Percentiles rank a stretch among this genome's conserved stretches.
phyloP scores from a whole-genome alignment of 2,797 vertebrate species.

The Sebastes steindachneri region DNA sequence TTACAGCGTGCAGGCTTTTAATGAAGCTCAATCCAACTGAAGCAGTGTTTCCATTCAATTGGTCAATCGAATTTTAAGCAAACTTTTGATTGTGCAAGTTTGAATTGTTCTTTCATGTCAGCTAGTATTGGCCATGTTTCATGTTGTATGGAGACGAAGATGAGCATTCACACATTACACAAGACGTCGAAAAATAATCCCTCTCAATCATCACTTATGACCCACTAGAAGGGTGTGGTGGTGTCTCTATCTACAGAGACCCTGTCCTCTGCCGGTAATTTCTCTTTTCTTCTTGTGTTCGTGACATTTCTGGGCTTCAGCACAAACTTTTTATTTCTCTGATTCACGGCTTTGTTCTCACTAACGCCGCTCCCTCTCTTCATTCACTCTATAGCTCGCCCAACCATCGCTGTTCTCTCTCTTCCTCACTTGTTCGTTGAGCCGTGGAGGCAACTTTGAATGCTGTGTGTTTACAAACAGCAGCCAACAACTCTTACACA shows the following conservation, averaged over 20 bases:
- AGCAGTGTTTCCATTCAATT: too few relatives aligned
- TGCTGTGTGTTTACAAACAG: too few relatives aligned
- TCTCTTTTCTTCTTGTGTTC: not conserved
- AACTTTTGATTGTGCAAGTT: too few relatives aligned
- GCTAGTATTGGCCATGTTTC: too few relatives aligned
- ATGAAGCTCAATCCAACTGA: not conserved
- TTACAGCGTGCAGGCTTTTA: fast-evolving
- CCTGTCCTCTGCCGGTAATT: not conserved
- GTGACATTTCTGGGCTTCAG: not conserved
- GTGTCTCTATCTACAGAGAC: not conserved
- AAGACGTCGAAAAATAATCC: not conserved
- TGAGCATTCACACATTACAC: too few relatives aligned
- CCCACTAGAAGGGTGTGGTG: not conserved
- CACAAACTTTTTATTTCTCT: not conserved
- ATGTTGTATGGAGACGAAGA: too few relatives aligned
- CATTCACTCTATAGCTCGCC: not conserved
- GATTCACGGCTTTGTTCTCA: not conserved
- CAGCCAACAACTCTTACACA: too few relatives aligned
- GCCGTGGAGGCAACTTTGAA: too few relatives aligned
- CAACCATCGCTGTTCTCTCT: not conserved
- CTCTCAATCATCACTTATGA: not conserved
- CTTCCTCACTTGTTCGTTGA: not conserved
- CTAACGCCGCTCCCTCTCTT: not conserved
- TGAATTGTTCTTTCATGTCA: too few relatives aligned
- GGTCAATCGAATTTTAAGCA: too few relatives aligned